phyloP scores from a whole-genome alignment of 2,113 vertebrate species.

The Syrmaticus mikado region DNA sequence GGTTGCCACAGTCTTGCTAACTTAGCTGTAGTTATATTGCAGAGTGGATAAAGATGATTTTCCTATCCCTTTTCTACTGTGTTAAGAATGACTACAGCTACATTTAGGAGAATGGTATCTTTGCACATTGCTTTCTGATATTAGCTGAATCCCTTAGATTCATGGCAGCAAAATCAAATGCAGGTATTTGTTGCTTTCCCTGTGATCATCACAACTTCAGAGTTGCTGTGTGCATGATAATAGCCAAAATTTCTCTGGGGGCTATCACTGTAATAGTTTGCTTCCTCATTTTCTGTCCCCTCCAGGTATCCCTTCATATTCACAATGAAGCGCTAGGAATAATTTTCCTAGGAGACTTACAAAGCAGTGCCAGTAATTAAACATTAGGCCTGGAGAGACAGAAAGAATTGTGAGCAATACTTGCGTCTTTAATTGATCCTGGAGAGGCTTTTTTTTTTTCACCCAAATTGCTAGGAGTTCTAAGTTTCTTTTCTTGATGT shows the following conservation, averaged over 20 bases:
- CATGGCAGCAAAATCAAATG: neutral
- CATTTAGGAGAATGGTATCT: neutral
- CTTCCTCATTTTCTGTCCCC: neutral
- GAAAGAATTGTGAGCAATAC: neutral
- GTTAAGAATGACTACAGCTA: neutral
- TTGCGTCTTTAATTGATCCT: neutral
- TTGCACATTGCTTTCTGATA: neutral
- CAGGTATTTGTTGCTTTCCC: neutral
- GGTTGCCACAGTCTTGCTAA: neutral
- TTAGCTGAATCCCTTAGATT: neutral
- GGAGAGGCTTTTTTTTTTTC: neutral
- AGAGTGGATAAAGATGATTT: neutral
- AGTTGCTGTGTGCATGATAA: neutral
- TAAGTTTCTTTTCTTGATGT: neutral
- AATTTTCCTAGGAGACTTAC: neutral
- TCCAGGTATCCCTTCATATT: neutral
- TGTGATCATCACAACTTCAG: neutral
- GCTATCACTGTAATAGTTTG: neutral
- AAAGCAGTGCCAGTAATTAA: neutral
- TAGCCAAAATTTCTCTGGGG: neutral
- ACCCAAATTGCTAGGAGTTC: neutral
- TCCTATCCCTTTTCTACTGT: neutral
- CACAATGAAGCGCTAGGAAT: neutral
- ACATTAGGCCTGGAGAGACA: neutral
- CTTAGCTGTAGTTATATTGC: neutral